phyloP scores from a whole-genome alignment of 2,888 invertebrate genomes.

The Tachina lurida region DNA sequence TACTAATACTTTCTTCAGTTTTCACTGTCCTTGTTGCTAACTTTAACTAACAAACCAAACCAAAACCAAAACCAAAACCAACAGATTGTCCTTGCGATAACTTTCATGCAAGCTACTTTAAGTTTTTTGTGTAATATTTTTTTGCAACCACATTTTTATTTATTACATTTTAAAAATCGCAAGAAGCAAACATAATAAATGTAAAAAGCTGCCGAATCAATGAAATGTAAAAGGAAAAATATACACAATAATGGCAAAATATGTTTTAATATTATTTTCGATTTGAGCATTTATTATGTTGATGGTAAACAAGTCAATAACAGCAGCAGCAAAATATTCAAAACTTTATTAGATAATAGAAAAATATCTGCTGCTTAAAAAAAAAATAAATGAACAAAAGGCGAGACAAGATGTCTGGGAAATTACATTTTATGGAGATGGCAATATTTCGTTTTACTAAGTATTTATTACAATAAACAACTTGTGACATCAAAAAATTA shows the following conservation, averaged over 20 bases:
- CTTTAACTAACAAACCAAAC: too few relatives aligned
- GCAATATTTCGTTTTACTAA: conserved; percentile 3
- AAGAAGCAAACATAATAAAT: background rate
- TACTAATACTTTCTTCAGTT: too few relatives aligned
- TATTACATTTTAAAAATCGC: conserved; percentile 36
- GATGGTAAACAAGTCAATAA: conserved; percentile 67
- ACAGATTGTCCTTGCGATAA: background rate
- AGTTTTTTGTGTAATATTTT: background rate
- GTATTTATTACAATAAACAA: conserved; percentile 24
- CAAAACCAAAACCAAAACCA: too few relatives aligned
- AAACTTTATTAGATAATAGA: conserved; percentile 60
- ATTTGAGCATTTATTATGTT: conserved; percentile 56
- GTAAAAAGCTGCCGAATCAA: conserved; percentile 4
- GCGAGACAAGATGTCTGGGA: conserved; percentile 44
- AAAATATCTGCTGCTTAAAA: conserved; percentile 36
- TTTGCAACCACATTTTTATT: conserved; percentile 49
- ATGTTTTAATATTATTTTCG: conserved; percentile 61
- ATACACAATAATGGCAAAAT: conserved; percentile 53
- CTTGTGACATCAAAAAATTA: background rate
- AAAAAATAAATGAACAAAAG: conserved; percentile 14
- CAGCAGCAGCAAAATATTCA: conserved; percentile 54
- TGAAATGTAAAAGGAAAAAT: background rate
- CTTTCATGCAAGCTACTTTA: background rate
- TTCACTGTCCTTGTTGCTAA: too few relatives aligned
- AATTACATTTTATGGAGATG: background rate